phyloP scores from a whole-genome alignment of 2,113 vertebrate genomes.

The Crotalus tigris region DNA sequence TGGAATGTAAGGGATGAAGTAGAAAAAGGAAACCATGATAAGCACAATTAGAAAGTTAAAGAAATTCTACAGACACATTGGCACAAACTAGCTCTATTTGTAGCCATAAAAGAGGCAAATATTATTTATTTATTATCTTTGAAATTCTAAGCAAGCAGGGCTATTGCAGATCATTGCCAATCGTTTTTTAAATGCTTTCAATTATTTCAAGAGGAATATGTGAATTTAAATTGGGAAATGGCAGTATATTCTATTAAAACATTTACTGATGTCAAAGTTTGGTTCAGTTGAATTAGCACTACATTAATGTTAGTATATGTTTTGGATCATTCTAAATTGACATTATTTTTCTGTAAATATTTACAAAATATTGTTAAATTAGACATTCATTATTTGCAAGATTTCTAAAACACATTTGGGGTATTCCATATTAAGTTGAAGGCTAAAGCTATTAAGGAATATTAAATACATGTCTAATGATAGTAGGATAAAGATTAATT shows the following conservation, averaged over 20 bases:
- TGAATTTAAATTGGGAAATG: not conserved
- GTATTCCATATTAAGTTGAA: not conserved
- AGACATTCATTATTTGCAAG: not conserved
- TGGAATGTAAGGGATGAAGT: not conserved
- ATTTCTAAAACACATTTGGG: not conserved
- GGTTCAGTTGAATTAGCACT: not conserved
- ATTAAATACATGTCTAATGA: not conserved
- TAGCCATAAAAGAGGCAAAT: not conserved
- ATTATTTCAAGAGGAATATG: not conserved
- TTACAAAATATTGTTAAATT: not conserved
- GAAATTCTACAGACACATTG: not conserved
- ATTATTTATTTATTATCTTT: not conserved
- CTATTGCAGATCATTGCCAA: not conserved
- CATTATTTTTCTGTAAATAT: not conserved
- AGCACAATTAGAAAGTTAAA: not conserved
- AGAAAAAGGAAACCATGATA: not conserved
- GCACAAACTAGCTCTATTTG: not conserved
- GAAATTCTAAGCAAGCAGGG: not conserved
- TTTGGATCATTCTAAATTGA: not conserved
- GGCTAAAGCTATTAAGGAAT: not conserved
- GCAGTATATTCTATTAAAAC: not conserved
- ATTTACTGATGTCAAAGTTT: not conserved
- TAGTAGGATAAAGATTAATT: not conserved
- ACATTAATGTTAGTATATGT: not conserved
- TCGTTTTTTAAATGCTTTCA: not conserved